Percentiles rank a stretch among this genome's conserved stretches.
Evolutionary conservation across 2,797 vertebrate species (phyloP).

Genomic region (Sylvilagus floridanus): DNA sequence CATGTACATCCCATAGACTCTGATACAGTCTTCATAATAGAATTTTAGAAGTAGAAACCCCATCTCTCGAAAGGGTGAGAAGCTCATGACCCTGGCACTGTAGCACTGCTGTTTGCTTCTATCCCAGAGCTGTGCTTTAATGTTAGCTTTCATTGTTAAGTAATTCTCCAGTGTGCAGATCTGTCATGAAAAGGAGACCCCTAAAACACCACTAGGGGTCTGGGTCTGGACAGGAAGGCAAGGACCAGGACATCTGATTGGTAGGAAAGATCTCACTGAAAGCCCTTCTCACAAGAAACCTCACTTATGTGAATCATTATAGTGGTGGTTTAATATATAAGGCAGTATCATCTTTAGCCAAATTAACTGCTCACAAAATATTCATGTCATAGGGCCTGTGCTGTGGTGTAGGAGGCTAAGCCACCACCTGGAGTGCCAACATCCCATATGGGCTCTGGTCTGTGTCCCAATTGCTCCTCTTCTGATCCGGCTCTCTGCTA

Average conservation of each 20-base stretch:
- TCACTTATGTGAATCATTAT: slow-evolving; percentile 70
- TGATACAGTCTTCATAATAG: neutral
- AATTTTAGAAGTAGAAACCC: neutral
- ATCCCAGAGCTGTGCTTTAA: neutral
- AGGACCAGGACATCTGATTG: neutral
- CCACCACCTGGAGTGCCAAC: too few species aligned
- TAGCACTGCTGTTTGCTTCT: neutral
- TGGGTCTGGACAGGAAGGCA: slow-evolving; percentile 54
- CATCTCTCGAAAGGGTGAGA: neutral
- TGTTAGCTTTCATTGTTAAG: neutral
- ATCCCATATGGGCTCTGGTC: too few species aligned
- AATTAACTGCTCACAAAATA: neutral
- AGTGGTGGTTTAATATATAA: neutral
- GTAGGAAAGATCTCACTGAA: slow-evolving; percentile 14
- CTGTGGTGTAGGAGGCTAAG: too few species aligned
- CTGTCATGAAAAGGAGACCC: slow-evolving; percentile 6
- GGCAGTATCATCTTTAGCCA: neutral
- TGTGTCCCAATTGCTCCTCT: too few species aligned
- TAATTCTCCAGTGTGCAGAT: neutral
- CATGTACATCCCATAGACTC: neutral
- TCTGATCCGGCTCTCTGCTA: too few species aligned
- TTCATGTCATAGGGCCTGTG: too few species aligned
- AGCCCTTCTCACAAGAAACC: neutral
- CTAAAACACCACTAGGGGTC: neutral
- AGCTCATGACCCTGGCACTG: neutral